Base-by-base conservation (phyloP, 2,888 invertebrate genomes). In the Latrodectus elegans region DNA sequence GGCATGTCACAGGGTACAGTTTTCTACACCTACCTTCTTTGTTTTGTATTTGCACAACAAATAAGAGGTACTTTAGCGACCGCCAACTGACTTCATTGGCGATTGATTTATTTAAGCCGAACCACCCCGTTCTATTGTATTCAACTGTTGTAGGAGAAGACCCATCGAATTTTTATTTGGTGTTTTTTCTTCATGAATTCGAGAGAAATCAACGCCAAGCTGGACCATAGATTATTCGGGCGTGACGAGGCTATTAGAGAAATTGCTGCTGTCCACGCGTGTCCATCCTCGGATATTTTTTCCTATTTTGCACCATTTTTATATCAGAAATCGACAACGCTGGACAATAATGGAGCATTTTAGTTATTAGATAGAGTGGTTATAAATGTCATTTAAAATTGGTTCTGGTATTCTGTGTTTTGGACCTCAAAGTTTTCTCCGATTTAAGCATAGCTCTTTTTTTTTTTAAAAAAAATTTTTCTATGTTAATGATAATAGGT, bases 321-420 rank as follows among this genome's bases (percentile, higher is more conserved):
- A 60, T 60, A 15, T 12, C n/a, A n/a, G 60, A 60, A 0, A 60
- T 15, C 14, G 60, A 15, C 60, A 15, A 15, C 15, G 67, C 51
- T 77, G 80, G 60, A 65, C n/a, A 49, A 80, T 85, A 78, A 80
- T 79, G 74, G 85, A 80, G 75, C 12, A 80, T n/a, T 85, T 64
- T 26, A 26, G 65, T 85, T 77, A 79, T 85, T 79, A 85, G 53
- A 85, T 79, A 80, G 75, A 85, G 85, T 85, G 85, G 85, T 68
- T 78, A 60, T 60, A 4, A n/a, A 60, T 60, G 60, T 60, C 60
- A 11, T 60, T 60, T n/a, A 60, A 60, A 60, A 60, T 60, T 60
- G 60, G 60, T 60, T 60, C n/a, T 60, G 60, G 60, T 12, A 60
- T 60, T 60, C 14, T 60, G n/a, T 60, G 60, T 60, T 14, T 11